These are phyloP conservation scores for Champsocephalus esox DNA, from an alignment of 2,797 vertebrate species.

Conservation along the genomic window DNA sequence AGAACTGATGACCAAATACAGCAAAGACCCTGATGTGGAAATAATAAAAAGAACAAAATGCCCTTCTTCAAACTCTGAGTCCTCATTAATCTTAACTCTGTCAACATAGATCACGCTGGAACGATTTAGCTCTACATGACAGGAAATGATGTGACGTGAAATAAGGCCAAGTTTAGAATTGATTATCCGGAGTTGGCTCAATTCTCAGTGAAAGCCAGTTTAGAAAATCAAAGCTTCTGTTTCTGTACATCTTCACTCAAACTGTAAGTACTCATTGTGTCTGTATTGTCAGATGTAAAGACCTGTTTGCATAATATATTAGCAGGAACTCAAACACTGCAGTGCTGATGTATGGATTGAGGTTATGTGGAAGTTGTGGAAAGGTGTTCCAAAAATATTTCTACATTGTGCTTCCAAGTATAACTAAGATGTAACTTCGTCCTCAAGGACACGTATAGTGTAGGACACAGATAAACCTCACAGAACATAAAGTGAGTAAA, in stretches of 20 bases:
- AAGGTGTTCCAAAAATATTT: conserved; percentile 67
- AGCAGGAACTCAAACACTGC: conserved; percentile 53
- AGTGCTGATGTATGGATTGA: conserved; percentile 63
- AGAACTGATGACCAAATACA: conserved; percentile 25
- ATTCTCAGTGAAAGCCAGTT: conserved; percentile 29
- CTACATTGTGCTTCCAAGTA: conserved; percentile 74
- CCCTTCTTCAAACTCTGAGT: conserved; percentile 1
- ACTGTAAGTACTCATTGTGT: not conserved
- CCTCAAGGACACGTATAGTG: conserved; percentile 42
- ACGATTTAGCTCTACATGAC: not conserved
- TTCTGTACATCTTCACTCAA: conserved; percentile 23
- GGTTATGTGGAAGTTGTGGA: conserved; percentile 59
- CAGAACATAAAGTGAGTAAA: conserved; percentile 7
- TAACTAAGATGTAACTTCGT: conserved; percentile 70
- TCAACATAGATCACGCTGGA: not conserved
- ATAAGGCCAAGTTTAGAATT: conserved; percentile 38
- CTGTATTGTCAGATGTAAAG: conserved; percentile 36
- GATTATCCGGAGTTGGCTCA: conserved; percentile 36
- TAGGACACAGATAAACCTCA: conserved; percentile 34
- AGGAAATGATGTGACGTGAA: conserved; percentile 19
- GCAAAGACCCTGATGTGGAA: conserved; percentile 18
- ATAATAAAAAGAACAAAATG: conserved; percentile 5
- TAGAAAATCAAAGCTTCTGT: conserved; percentile 15
- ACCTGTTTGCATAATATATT: conserved; percentile 71
- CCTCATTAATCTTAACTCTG: not conserved